These are phyloP conservation scores for Montipora capricornis DNA, from an alignment of 64 coral and sea anemone genomes.

Conservation along the genomic window DNA sequence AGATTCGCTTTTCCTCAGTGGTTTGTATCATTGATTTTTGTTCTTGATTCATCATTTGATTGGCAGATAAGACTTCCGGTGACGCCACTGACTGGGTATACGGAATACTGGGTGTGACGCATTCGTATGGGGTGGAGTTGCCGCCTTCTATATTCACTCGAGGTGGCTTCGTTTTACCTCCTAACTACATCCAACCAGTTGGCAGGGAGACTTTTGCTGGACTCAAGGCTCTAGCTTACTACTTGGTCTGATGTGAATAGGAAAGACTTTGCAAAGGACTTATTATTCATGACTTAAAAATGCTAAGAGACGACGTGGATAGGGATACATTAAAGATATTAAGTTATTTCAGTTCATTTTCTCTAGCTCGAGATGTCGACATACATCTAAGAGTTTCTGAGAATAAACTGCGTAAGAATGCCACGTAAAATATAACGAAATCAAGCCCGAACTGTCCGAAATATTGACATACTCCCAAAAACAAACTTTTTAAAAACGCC, in stretches of 20 bases:
- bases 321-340: no score
- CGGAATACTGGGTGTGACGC: slow-evolving; percentile 75
- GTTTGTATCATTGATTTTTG: neutral
- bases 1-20: no score
- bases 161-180: slow-evolving; percentile 67
- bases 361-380: neutral
- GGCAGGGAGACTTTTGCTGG: slow-evolving; percentile 78
- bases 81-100: slow-evolving; percentile 94
- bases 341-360: neutral
- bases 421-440: no score
- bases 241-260: slow-evolving; percentile 8
- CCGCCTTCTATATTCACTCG: slow-evolving; percentile 42
- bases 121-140: slow-evolving; percentile 91
- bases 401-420: no score
- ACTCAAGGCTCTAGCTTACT: slow-evolving; percentile 25
- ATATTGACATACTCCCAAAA: no score
- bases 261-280: no score
- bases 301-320: neutral
- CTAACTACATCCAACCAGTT: slow-evolving; percentile 57
- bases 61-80: slow-evolving; percentile 81
- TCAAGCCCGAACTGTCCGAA: no score
- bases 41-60: neutral
- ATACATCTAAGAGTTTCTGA: neutral
- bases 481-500: no score
- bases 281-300: neutral